These are phyloP conservation scores for Leptothorax acervorum DNA, from an alignment of 2,888 invertebrate species.

Conservation along the genomic window DNA sequence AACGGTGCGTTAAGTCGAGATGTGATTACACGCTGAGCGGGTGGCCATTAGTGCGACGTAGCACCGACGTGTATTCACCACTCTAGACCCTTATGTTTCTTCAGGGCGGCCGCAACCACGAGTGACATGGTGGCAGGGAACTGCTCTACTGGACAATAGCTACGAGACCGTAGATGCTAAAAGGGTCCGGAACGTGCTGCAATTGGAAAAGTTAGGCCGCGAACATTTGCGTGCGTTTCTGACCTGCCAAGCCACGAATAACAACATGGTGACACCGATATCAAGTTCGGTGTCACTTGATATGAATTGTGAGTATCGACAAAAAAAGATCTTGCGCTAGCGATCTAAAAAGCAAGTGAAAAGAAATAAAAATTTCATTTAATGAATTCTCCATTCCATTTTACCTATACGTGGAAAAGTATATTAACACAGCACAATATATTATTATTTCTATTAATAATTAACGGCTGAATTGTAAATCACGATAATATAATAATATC, in stretches of 20 bases:
- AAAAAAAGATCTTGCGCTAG: background rate
- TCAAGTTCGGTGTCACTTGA: conserved; percentile 90
- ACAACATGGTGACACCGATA: conserved; percentile 90
- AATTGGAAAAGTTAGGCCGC: conserved; percentile 89
- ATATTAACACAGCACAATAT: background rate
- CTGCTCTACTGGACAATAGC: conserved; percentile 90
- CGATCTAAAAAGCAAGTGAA: background rate
- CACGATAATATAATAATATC: background rate
- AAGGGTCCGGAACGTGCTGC: conserved; percentile 90
- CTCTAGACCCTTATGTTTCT: conserved; percentile 58
- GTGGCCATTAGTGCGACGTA: conserved; percentile 10
- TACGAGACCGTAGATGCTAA: conserved; percentile 90
- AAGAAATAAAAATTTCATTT: background rate
- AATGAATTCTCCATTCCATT: background rate
- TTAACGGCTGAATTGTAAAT: background rate
- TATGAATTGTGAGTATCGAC: conserved; percentile 89
- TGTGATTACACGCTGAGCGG: conserved; percentile 14
- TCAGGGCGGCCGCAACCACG: conserved; percentile 91
- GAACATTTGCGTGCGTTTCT: conserved; percentile 89
- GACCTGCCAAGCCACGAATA: conserved; percentile 92
- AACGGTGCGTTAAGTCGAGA: background rate
- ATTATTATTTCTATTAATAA: background rate
- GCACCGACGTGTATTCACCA: conserved; percentile 2
- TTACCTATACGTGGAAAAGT: background rate
- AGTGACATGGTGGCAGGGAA: conserved; percentile 93